phyloP scores from a whole-genome alignment of 1,140 invertebrate species.

The Hesperophylax magnus region DNA sequence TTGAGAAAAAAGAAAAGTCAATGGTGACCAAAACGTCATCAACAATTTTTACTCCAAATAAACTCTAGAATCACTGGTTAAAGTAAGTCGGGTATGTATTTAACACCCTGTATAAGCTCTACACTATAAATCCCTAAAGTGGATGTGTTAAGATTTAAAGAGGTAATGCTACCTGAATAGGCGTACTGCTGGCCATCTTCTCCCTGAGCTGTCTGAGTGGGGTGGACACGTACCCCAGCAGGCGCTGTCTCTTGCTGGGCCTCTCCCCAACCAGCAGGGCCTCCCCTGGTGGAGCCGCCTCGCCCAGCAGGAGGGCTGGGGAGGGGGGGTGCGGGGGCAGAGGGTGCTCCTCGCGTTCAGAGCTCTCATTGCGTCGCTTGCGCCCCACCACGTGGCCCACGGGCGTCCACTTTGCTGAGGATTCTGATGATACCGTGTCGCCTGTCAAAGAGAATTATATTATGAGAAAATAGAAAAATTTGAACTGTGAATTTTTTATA shows the following conservation, averaged over 20 bases:
- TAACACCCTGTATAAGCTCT: too few relatives aligned
- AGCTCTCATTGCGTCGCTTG: conserved; percentile 63
- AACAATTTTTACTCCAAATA: too few relatives aligned
- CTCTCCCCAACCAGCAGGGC: not conserved
- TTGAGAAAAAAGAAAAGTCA: too few relatives aligned
- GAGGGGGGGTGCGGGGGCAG: not conserved
- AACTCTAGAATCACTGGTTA: too few relatives aligned
- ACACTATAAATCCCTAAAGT: too few relatives aligned
- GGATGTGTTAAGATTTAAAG: too few relatives aligned
- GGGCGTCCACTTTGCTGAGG: conserved; percentile 47
- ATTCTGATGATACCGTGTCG: conserved; percentile 52
- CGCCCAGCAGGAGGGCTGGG: conserved; percentile 26
- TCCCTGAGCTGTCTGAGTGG: conserved; percentile 59
- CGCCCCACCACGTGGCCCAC: conserved; percentile 65
- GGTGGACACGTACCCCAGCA: conserved; percentile 60
- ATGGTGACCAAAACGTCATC: too few relatives aligned
- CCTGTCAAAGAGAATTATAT: conserved; percentile 18
- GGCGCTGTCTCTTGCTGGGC: conserved; percentile 57
- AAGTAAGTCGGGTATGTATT: too few relatives aligned
- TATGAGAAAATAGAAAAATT: too few relatives aligned
- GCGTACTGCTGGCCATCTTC: conserved; percentile 52
- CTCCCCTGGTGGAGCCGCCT: not conserved
- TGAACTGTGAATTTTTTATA: too few relatives aligned
- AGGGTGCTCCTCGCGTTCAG: conserved; percentile 22
- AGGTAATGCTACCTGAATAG: conserved; percentile 30